These are phyloP conservation scores for Enteromius treurensis DNA, from an alignment of 2,797 vertebrate species.

Conservation along the genomic window DNA sequence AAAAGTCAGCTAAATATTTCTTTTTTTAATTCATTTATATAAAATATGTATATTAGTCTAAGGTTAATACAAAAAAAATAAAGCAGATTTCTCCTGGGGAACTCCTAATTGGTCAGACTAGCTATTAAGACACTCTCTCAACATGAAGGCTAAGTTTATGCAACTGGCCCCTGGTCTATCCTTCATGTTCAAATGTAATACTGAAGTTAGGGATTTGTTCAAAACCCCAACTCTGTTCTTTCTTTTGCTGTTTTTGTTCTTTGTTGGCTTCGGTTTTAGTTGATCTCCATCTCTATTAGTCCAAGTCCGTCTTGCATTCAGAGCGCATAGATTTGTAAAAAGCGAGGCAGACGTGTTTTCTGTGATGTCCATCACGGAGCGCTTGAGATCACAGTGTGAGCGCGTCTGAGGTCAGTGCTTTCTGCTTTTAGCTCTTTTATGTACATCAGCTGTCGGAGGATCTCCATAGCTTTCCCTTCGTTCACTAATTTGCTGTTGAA, in stretches of 20 bases:
- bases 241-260: neutral
- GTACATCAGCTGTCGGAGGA: constrained; percentile 57
- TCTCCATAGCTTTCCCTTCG: constrained; percentile 58
- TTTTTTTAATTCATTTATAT: too few species aligned
- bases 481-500: constrained; percentile 72
- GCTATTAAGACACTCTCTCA: too few species aligned
- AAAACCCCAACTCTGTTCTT: neutral
- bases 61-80: too few species aligned
- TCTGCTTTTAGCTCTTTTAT: constrained; percentile 55
- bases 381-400: constrained; percentile 47
- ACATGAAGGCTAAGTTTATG: too few species aligned
- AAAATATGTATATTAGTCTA: too few species aligned
- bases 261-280: neutral
- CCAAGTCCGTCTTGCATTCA: constrained; percentile 46
- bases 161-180: too few species aligned
- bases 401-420: constrained; percentile 52
- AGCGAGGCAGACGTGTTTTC: constrained; percentile 51
- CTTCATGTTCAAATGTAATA: neutral
- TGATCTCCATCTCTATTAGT: constrained; percentile 41
- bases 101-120: too few species aligned
- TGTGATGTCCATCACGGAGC: constrained; percentile 49
- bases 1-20: too few species aligned
- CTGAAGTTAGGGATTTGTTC: neutral
- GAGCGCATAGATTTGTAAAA: constrained; percentile 42
- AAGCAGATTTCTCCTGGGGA: too few species aligned